These are phyloP conservation scores for Sminthurinus aureus DNA, from an alignment of 2,888 invertebrate genomes.

Conservation along the genomic window DNA sequence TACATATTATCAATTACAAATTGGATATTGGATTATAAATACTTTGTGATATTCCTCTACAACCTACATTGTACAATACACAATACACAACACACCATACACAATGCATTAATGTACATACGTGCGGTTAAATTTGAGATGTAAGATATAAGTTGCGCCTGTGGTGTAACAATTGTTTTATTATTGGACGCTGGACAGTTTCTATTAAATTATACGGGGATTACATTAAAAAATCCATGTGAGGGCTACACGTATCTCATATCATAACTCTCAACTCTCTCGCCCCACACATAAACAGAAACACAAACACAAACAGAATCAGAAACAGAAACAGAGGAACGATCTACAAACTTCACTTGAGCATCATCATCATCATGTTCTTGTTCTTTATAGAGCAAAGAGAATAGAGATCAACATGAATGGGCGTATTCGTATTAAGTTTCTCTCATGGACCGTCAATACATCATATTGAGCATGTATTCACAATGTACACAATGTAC, in stretches of 20 bases:
- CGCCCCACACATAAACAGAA: background rate
- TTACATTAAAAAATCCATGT: slow-evolving; percentile 1
- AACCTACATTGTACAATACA: too few relatives aligned
- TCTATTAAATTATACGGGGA: background rate
- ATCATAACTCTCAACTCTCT: background rate
- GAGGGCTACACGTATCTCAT: background rate
- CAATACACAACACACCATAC: too few relatives aligned
- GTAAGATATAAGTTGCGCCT: background rate
- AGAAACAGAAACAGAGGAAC: background rate
- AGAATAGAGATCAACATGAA: background rate
- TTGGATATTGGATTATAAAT: too few relatives aligned
- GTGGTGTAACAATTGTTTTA: slow-evolving; percentile 13
- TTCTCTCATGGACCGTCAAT: background rate
- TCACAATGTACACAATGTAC: background rate
- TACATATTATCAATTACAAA: too few relatives aligned
- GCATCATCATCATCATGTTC: background rate
- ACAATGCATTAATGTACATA: too few relatives aligned
- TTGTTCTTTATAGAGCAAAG: too few relatives aligned
- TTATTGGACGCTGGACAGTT: slow-evolving; percentile 2
- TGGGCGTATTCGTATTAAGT: background rate
- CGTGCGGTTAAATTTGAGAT: too few relatives aligned
- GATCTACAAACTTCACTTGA: background rate
- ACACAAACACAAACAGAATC: background rate
- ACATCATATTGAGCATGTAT: background rate
- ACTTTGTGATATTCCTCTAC: too few relatives aligned